These are phyloP conservation scores for Periophthalmodon schlosseri DNA, from an alignment of 2,113 vertebrate genomes.

Conservation along the genomic window DNA sequence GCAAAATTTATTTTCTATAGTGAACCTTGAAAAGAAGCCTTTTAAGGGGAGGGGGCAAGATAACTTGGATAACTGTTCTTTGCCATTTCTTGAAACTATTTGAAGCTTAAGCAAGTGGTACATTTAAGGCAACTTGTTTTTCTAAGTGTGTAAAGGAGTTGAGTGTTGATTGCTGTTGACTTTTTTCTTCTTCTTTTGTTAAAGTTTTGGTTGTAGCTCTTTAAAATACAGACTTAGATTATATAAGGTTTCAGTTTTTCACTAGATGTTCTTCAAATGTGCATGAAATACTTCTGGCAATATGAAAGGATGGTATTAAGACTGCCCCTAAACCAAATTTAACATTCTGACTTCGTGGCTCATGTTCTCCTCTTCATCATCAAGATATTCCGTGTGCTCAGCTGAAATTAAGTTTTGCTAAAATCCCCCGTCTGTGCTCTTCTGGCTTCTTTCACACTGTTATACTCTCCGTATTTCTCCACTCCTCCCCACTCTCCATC, in stretches of 20 bases:
- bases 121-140: neutral
- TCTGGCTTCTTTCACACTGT: slow-evolving; percentile 37
- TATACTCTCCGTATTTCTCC: slow-evolving; percentile 44
- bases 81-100: neutral
- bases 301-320: slow-evolving; percentile 24
- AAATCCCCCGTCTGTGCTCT: slow-evolving; percentile 52
- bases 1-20: too few relatives aligned
- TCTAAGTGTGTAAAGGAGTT: neutral
- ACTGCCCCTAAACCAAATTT: slow-evolving; percentile 24
- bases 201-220: slow-evolving; percentile 12
- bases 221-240: neutral
- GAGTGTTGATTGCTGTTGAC: neutral
- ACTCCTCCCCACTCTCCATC: slow-evolving; percentile 54
- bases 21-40: neutral
- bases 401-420: slow-evolving; percentile 62
- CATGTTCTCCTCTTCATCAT: slow-evolving; percentile 43
- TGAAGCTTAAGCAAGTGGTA: neutral
- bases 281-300: slow-evolving; percentile 42
- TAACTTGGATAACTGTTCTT: neutral
- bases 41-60: too few relatives aligned
- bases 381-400: slow-evolving; percentile 61
- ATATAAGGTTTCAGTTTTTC: slow-evolving; percentile 21
- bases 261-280: slow-evolving; percentile 23
- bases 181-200: neutral
- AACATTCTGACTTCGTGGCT: slow-evolving; percentile 40